Evolutionary conservation across 2,888 invertebrate genomes (phyloP), one percentile per base, ranked within the genome.

Genomic region (Apamea anceps): DNA sequence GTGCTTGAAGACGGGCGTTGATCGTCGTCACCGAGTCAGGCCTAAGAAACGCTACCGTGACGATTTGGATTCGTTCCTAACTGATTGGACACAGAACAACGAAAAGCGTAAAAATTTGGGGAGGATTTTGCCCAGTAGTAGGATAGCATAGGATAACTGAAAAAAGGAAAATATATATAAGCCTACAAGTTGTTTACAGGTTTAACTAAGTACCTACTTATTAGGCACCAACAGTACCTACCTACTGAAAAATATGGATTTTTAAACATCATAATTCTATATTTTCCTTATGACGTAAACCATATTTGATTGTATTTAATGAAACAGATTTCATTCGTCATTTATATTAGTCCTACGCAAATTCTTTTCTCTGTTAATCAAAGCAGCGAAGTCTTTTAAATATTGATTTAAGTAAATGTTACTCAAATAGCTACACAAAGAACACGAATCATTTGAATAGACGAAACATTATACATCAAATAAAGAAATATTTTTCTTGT

Each of bases 401-500:
- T 80, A 83, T 83, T 85, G 65, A 73, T 83, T 73, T 66, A 80
- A 57, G 75, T 68, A 85, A 82, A 75, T 82, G 60, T 65, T 74
- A 79, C 71, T 65, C n/a, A 51, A 80, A 75, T 75, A 78, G 66
- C 71, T 77, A 70, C 37, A 80, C 67, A 82, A 82, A 67, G 62
- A 65, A 77, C 71, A 57, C 32, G 71, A 74, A 82, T 86, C 62
- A 86, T 84, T 60, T 45, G 42, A 82, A 82, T 86, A 79, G 71
- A 75, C 57, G 54, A 84, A 82, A 82, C 74, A 72, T 77, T 78
- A 85, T 72, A 71, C 65, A 81, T 74, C 66, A 76, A 80, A 77
- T 72, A 54, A 54, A 68, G 76, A 74, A 82, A 77, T 80, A 83
- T 78, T 80, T 81, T 85, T 79, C 78, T 82, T 85, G 42, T 72